phyloP scores from a whole-genome alignment of 2,888 invertebrate genomes.

The Ferdinandea cuprea region DNA sequence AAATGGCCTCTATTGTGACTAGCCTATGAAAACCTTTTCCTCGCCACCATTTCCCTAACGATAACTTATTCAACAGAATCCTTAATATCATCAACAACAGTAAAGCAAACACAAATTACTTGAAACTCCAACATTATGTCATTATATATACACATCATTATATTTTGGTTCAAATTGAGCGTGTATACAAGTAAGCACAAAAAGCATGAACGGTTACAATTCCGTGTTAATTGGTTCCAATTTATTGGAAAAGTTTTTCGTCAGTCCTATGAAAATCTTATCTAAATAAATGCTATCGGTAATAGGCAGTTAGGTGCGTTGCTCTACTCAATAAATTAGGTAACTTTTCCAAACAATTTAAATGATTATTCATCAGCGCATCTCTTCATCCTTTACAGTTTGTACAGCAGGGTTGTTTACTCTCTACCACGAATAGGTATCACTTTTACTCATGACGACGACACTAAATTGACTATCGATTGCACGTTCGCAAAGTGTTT shows the following conservation, averaged over 20 bases:
- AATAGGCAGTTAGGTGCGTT: background rate
- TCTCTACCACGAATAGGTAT: constrained; percentile 6
- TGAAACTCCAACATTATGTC: no score
- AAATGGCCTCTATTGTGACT: no score
- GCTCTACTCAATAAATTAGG: constrained; percentile 6
- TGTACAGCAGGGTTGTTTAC: constrained; percentile 34
- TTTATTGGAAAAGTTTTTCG: constrained; percentile 13
- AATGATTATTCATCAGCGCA: constrained; percentile 5
- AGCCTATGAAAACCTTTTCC: no score
- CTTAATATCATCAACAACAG: no score
- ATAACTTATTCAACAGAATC: no score
- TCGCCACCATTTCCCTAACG: no score
- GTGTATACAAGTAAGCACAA: background rate
- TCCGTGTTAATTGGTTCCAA: background rate
- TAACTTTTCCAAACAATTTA: constrained; percentile 25
- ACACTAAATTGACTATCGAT: constrained; percentile 60
- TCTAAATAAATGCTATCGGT: background rate
- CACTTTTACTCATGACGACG: constrained; percentile 10
- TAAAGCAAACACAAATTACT: no score
- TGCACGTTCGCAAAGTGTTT: constrained; percentile 48
- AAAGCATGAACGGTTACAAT: no score
- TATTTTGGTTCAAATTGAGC: background rate
- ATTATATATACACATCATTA: no score
- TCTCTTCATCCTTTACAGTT: constrained; percentile 11
- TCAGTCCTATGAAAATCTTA: background rate